These are phyloP conservation scores for Timema cristinae DNA, from an alignment of 2,888 invertebrate genomes.

Conservation along the genomic window DNA sequence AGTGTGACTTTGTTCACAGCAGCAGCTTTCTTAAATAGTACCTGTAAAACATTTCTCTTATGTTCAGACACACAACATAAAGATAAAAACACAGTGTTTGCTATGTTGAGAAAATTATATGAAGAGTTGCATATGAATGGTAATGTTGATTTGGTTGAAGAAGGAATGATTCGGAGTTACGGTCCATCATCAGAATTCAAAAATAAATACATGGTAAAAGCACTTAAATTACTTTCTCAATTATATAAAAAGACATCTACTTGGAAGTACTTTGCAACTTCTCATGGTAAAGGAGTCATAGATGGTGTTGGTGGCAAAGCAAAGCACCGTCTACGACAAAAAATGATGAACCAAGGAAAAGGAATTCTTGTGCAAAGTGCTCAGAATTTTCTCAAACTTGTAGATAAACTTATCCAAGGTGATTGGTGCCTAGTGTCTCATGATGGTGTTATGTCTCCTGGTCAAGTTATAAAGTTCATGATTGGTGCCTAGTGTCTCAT, in stretches of 20 bases:
- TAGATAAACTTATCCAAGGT: too few species aligned
- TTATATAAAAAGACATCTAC: background rate
- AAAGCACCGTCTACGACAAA: background rate
- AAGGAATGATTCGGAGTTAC: slow-evolving; percentile 1
- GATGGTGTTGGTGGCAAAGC: background rate
- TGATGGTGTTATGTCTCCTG: too few species aligned
- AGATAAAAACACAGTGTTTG: slow-evolving; percentile 6
- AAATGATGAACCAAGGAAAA: too few species aligned
- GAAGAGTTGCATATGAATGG: too few species aligned
- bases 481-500: too few species aligned
- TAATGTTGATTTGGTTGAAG: too few species aligned
- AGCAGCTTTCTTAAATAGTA: background rate
- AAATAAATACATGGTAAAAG: slow-evolving; percentile 10
- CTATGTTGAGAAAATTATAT: background rate
- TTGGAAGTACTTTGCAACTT: slow-evolving; percentile 1
- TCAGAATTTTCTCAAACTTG: too few species aligned
- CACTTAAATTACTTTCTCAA: background rate
- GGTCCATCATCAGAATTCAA: slow-evolving; percentile 8
- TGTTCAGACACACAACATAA: background rate
- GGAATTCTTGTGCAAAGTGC: too few species aligned
- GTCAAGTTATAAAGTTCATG: too few species aligned
- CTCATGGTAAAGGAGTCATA: background rate
- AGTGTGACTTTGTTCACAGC: background rate
- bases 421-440: too few species aligned
- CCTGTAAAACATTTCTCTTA: background rate